Percentiles rank a stretch among this genome's conserved stretches.
These are phyloP conservation scores for Saturnia japonica DNA, from an alignment of 2,888 invertebrate species.

Conservation along the genomic window DNA sequence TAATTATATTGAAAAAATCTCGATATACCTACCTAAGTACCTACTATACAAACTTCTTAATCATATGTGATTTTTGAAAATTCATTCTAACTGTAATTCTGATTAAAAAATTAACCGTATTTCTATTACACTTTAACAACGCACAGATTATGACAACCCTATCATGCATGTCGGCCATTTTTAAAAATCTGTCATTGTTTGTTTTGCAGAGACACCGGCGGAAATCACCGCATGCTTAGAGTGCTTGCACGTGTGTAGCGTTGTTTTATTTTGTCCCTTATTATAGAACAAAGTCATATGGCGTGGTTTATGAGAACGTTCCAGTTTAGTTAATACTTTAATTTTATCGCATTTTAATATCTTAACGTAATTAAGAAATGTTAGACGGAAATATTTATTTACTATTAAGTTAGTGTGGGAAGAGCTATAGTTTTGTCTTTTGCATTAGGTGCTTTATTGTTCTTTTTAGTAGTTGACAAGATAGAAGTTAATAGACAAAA, in stretches of 20 bases:
- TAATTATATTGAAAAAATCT: background rate
- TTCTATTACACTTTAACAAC: slow-evolving; percentile 12
- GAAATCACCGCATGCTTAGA: slow-evolving; percentile 79
- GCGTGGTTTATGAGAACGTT: background rate
- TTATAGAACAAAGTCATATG: background rate
- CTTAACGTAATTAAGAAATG: too few relatives aligned
- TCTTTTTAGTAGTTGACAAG: background rate
- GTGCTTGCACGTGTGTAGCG: slow-evolving; percentile 50
- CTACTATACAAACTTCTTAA: too few relatives aligned
- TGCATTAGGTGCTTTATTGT: background rate
- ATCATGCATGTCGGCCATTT: slow-evolving; percentile 41
- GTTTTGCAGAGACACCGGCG: slow-evolving; percentile 74
- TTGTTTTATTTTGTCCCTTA: slow-evolving; percentile 9
- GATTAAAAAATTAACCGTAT: background rate
- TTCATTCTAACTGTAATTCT: too few relatives aligned
- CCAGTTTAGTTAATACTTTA: background rate
- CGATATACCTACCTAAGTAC: too few relatives aligned
- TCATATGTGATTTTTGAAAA: too few relatives aligned
- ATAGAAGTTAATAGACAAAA: too few relatives aligned
- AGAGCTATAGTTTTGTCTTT: background rate
- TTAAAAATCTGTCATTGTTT: slow-evolving; percentile 53
- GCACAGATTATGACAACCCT: slow-evolving; percentile 24
- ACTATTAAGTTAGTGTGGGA: background rate
- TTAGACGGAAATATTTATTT: background rate
- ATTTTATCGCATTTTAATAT: background rate